phyloP scores from a whole-genome alignment of 92 coral and sea anemone species.

The Palythoa grandiflora region DNA sequence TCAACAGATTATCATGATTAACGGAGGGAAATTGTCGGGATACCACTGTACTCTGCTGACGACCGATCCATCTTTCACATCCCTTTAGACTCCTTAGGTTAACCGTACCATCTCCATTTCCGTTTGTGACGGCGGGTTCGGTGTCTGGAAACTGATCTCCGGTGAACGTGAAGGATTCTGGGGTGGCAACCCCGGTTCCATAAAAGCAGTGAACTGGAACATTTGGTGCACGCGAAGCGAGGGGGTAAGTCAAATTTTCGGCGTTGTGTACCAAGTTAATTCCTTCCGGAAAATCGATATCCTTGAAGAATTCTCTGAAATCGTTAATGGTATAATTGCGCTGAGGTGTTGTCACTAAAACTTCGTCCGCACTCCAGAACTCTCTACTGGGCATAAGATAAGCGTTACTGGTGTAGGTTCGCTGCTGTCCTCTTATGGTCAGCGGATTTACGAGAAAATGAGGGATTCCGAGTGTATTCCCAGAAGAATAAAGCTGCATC shows the following conservation, averaged over 20 bases:
- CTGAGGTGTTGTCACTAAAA: slow-evolving; percentile 72
- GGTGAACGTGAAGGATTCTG: slow-evolving; percentile 70
- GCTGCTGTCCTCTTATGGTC: slow-evolving; percentile 78
- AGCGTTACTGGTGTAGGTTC: slow-evolving; percentile 74
- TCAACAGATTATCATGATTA: slow-evolving; percentile 72
- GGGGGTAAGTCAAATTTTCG: slow-evolving; percentile 66
- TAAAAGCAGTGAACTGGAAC: slow-evolving; percentile 77
- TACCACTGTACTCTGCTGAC: slow-evolving; percentile 61
- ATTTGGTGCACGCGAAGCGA: slow-evolving; percentile 72
- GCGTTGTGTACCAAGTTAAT: slow-evolving; percentile 59
- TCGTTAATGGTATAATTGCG: slow-evolving; percentile 78
- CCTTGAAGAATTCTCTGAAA: slow-evolving; percentile 72
- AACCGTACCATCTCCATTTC: slow-evolving; percentile 88
- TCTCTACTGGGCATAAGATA: slow-evolving; percentile 84
- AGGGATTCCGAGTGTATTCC: slow-evolving; percentile 78
- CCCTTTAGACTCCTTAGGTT: slow-evolving; percentile 76
- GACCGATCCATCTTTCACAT: slow-evolving; percentile 71
- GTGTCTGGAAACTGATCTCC: slow-evolving; percentile 83
- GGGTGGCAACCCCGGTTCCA: slow-evolving; percentile 72
- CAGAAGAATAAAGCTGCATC: slow-evolving; percentile 77
- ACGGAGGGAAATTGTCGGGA: slow-evolving; percentile 62
- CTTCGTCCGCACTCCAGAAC: slow-evolving; percentile 79
- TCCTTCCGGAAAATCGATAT: slow-evolving; percentile 76
- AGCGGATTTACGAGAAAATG: slow-evolving; percentile 71
- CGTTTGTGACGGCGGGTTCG: slow-evolving; percentile 63